phyloP scores from a whole-genome alignment of 2,797 vertebrate species.

The Sebastes trivittatus region DNA sequence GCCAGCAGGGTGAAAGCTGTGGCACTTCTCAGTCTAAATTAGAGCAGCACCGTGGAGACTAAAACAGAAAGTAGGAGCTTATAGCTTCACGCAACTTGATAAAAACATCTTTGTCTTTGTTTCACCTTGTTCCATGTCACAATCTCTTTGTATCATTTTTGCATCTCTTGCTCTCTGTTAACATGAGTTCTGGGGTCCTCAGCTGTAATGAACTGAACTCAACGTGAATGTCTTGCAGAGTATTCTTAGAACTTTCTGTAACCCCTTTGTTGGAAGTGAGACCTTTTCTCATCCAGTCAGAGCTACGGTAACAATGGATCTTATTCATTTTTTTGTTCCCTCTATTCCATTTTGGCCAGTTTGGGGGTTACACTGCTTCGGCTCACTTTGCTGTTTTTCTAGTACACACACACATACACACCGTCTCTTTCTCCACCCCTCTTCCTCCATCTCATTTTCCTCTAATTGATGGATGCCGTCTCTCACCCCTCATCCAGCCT shows the following conservation, averaged over 20 bases:
- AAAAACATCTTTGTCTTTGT: background rate
- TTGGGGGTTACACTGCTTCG: background rate
- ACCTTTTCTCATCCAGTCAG: background rate
- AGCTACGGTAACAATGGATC: background rate
- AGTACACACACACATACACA: slow-evolving; percentile 4
- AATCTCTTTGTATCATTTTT: background rate
- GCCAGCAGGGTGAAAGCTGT: slow-evolving; percentile 27
- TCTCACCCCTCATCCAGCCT: slow-evolving; percentile 28
- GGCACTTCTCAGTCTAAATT: slow-evolving; percentile 35
- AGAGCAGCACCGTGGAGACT: slow-evolving; percentile 31
- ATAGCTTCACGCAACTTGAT: background rate
- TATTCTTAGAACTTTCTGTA: background rate
- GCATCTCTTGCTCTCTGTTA: background rate
- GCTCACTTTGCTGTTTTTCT: background rate
- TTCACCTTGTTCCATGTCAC: background rate
- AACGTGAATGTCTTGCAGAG: background rate
- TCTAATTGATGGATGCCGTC: slow-evolving; percentile 51
- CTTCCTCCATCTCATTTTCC: slow-evolving; percentile 34
- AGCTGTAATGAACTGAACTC: background rate
- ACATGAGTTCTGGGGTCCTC: background rate
- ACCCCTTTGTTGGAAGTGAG: background rate
- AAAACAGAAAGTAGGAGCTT: background rate
- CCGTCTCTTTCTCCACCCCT: background rate
- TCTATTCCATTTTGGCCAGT: background rate
- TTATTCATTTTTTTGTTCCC: background rate